Conservation (phyloP, 2,888 invertebrate genomes). For the Hydrotaea cyrtoneurina region DNA sequence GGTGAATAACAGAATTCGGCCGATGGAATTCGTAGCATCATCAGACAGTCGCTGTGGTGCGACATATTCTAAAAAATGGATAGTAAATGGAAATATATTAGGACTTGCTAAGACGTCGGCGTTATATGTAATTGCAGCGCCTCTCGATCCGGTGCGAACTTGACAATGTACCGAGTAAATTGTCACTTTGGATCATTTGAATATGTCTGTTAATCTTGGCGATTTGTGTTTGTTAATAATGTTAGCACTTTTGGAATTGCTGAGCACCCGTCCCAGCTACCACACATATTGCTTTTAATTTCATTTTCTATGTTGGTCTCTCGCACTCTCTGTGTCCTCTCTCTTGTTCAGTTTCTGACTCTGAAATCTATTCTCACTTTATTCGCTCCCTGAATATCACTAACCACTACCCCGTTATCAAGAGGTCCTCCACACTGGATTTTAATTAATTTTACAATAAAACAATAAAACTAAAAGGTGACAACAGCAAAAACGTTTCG, state of each 20-base stretch:
- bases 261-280: too few relatives aligned
- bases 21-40: too few relatives aligned
- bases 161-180: too few relatives aligned
- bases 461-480: background rate
- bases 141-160: too few relatives aligned
- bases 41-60: constrained; percentile 99
- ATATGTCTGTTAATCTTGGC: too few relatives aligned
- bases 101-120: background rate
- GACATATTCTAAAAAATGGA: constrained; percentile 85
- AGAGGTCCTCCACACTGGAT: constrained; percentile 9
- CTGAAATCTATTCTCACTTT: background rate
- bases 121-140: background rate
- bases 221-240: too few relatives aligned
- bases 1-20: too few relatives aligned
- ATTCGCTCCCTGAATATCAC: background rate
- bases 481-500: background rate
- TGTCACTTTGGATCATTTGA: too few relatives aligned
- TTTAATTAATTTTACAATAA: constrained; percentile 46
- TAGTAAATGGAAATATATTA: background rate
- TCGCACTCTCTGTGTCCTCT: background rate
- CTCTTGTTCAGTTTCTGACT: background rate
- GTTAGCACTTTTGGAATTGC: too few relatives aligned
- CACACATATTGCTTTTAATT: background rate
- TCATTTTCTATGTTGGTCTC: background rate
- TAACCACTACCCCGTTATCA: background rate